phyloP scores from a whole-genome alignment of 2,888 invertebrate genomes.

The Lymantria monacha region DNA sequence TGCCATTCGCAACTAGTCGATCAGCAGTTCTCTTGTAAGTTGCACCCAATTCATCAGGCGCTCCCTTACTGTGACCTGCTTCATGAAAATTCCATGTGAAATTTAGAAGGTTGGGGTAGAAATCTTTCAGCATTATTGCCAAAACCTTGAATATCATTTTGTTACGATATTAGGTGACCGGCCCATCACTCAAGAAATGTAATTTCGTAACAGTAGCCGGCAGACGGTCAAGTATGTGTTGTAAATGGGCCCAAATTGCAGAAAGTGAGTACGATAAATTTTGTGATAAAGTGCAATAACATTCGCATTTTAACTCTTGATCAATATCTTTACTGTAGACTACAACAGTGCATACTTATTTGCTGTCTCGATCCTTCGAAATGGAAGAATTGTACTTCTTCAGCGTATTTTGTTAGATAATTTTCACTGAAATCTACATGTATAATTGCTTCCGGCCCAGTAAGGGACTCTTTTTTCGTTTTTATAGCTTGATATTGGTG shows the following conservation, averaged over 20 bases:
- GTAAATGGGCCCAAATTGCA: neutral
- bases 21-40: conserved; percentile 18
- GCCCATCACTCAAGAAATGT: conserved; percentile 16
- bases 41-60: conserved; percentile 44
- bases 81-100: conserved; percentile 23
- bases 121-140: conserved; percentile 1
- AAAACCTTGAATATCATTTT: conserved; percentile 15
- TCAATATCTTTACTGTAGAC: no score
- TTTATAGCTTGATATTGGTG: neutral
- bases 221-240: neutral
- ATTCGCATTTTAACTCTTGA: no score
- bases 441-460: neutral
- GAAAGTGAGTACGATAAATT: neutral
- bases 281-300: neutral
- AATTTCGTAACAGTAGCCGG: conserved; percentile 1
- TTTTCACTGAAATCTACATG: neutral
- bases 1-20: neutral
- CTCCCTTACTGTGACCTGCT: conserved; percentile 44
- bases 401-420: neutral
- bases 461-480: neutral
- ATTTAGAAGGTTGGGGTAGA: conserved; percentile 8
- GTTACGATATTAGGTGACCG: conserved; percentile 17
- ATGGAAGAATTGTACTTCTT: neutral
- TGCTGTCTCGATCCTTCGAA: neutral
- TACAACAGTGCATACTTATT: neutral